Conservation (phyloP, 1,140 invertebrate species). For the Drosophila nikananu region DNA sequence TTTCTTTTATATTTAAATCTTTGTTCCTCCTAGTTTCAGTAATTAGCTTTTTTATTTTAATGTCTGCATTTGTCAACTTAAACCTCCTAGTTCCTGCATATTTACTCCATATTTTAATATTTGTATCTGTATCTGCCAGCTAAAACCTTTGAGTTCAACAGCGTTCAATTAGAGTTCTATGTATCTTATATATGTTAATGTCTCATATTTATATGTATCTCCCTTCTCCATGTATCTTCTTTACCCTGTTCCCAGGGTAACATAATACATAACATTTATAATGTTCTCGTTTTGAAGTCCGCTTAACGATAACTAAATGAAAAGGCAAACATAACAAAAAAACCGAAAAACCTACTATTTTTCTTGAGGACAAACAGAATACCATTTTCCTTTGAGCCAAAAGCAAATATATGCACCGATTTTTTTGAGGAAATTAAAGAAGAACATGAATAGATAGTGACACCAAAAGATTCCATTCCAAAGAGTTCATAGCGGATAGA, state of each 20-base stretch:
- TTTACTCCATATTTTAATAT: neutral
- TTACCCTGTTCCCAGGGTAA: neutral
- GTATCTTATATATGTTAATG: neutral
- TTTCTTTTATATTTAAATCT: neutral
- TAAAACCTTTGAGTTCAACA: neutral
- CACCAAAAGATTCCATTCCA: constrained; percentile 3
- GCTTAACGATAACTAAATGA: constrained; percentile 34
- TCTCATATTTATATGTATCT: neutral
- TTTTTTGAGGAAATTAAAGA: constrained; percentile 1
- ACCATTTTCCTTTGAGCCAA: constrained; percentile 17
- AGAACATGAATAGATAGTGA: neutral
- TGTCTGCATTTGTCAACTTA: neutral
- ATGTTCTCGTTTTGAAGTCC: constrained; percentile 18
- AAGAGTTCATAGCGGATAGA: neutral
- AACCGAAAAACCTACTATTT: neutral
- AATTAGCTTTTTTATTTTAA: too few relatives aligned
- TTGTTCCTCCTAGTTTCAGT: too few relatives aligned
- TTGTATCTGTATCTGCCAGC: neutral
- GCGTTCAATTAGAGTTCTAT: too few relatives aligned
- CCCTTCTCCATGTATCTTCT: neutral
- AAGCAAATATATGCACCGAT: constrained; percentile 10
- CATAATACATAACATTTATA: neutral
- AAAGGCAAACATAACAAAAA: constrained; percentile 10
- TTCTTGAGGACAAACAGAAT: constrained; percentile 25
- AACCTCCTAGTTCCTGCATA: neutral